Base-by-base conservation (phyloP, 1,140 invertebrate genomes). In the Holcopasites calliopsidis region DNA sequence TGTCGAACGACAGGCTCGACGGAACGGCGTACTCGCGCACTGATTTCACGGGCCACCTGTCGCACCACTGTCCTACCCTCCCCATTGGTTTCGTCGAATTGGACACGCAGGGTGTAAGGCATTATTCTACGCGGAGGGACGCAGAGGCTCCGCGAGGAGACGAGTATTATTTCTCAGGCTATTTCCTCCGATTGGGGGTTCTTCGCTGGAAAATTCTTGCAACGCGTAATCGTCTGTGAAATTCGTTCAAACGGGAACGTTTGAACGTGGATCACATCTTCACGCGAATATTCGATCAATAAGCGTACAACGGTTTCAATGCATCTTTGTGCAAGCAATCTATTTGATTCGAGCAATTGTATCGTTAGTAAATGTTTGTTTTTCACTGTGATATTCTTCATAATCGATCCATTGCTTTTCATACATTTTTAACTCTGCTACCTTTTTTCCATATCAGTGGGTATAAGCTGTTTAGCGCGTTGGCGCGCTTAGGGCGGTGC, bases 1-100 rank as follows among this genome's bases (percentile, higher is more conserved):
- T 84, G 85, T 86, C 89, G 84, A 69, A 69, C 47, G 82, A 52
- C 57, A 76, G 85, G 84, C 82, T 77, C 78, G 87, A 87, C 75
- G 76, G 71, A 76, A 82, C 79, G 80, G 76, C 83, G 81, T 72
- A 86, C 86, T 89, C 86, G 87, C 88, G 86, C 82, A 87, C 84
- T 85, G 90, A 92, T 92, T 90, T 92, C 90, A 91, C 90, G 91
- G 90, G 85, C 91, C 90, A 91, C 90, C 91, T 91, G 90, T 91
- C 90, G 86, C 88, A 79, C 78, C 80, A 58, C 61, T 83, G 79
- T 81, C 35, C 80, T 82, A 76, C 82, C 81, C 86, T 80, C 85
- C 86, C 85, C 81, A 81, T 86, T 82, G 77, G 82, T 88, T 90
- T 87, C 80, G 76, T 80, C 77, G 79, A 80, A 87, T 91, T 86